Percentiles rank a stretch among this genome's conserved stretches.
Conservation (phyloP, 2,797 vertebrate species). For the Trachurus trachurus region DNA sequence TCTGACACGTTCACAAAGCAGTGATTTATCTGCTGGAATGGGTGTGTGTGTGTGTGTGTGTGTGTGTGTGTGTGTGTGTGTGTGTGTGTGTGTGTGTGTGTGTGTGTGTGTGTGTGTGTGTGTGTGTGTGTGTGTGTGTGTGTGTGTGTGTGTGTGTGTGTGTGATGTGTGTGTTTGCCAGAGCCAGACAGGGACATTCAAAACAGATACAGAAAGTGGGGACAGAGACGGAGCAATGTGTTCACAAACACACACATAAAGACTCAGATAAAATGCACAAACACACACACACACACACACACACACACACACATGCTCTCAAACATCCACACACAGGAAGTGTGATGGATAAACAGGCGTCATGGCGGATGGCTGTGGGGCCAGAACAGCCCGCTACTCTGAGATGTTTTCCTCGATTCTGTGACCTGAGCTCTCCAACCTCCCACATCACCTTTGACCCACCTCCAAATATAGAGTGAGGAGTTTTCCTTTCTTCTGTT, state of each 20-base stretch:
- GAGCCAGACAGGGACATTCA: conserved; percentile 19
- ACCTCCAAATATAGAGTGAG: conserved; percentile 41
- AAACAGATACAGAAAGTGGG: conserved; percentile 24
- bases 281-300: conserved; percentile 13
- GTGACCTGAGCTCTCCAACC: conserved; percentile 48
- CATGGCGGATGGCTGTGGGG: conserved; percentile 66
- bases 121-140: neutral
- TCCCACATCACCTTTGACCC: conserved; percentile 52
- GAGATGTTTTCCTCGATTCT: conserved; percentile 62
- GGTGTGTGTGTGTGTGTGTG: neutral
- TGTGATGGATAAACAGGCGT: conserved; percentile 77
- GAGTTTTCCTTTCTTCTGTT: conserved; percentile 43
- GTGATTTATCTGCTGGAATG: conserved; percentile 52
- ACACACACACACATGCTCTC: conserved; percentile 10
- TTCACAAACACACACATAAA: conserved; percentile 38
- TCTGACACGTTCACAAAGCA: conserved; percentile 36
- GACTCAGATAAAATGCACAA: conserved; percentile 11
- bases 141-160: conserved; percentile 4
- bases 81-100: neutral
- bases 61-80: conserved; percentile 1
- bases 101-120: conserved; percentile 7
- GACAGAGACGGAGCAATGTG: conserved; percentile 8
- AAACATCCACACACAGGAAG: conserved; percentile 73
- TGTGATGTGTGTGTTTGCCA: neutral
- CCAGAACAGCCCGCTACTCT: conserved; percentile 36